These are phyloP conservation scores for Pogonocherus hispidulus DNA, from an alignment of 2,888 invertebrate species.

Conservation along the genomic window DNA sequence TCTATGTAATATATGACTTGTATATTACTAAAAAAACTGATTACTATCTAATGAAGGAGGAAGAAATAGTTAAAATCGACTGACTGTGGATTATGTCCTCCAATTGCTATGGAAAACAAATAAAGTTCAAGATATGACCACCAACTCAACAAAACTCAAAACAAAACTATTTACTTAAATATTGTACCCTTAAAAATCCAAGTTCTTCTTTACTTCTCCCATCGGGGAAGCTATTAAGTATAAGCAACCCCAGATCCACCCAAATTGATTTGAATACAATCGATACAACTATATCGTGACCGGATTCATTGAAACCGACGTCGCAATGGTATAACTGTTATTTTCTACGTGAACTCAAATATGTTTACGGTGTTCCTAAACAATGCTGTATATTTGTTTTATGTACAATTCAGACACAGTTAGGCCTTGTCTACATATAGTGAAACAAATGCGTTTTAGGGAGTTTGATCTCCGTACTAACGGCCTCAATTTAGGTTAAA, in stretches of 20 bases:
- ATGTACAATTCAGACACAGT: not conserved
- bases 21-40: no score
- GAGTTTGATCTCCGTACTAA: no score
- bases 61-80: no score
- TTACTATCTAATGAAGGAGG: no score
- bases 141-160: no score
- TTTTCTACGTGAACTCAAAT: not conserved
- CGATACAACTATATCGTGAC: not conserved
- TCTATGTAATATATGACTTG: no score
- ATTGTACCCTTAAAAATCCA: no score
- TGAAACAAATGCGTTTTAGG: not conserved
- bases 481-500: no score
- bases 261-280: not conserved
- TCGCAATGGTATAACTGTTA: not conserved
- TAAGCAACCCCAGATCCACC: not conserved
- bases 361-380: not conserved
- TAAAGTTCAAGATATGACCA: no score
- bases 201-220: not conserved
- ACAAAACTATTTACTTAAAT: no score
- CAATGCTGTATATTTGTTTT: not conserved
- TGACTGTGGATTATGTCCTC: no score
- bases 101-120: no score
- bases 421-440: not conserved
- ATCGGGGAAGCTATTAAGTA: not conserved
- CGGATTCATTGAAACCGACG: not conserved